phyloP scores from a whole-genome alignment of 2,888 invertebrate species.

The Syritta pipiens region DNA sequence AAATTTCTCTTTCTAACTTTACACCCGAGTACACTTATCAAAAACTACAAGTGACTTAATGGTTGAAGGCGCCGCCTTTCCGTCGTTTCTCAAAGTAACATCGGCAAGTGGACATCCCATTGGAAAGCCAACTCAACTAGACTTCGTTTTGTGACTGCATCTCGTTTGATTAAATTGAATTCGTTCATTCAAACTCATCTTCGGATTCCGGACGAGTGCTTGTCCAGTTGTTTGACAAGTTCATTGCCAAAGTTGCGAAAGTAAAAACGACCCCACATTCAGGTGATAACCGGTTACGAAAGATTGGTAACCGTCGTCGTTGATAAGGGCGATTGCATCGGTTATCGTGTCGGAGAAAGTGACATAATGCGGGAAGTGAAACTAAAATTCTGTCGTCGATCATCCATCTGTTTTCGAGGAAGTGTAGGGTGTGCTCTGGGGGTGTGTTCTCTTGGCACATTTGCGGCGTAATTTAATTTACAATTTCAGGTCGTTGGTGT shows the following conservation, averaged over 20 bases:
- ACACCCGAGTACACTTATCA: neutral
- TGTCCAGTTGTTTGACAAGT: neutral
- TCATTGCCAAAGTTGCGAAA: neutral
- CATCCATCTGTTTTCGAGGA: neutral
- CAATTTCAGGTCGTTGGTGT: neutral
- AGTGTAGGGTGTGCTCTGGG: constrained; percentile 15
- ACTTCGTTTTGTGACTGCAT: neutral
- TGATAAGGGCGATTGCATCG: neutral
- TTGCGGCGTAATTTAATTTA: neutral
- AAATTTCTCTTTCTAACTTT: neutral
- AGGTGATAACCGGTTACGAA: constrained; percentile 3
- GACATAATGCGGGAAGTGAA: constrained; percentile 2
- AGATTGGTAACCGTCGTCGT: neutral
- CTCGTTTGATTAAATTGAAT: neutral
- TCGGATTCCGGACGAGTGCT: neutral
- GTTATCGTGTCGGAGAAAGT: neutral
- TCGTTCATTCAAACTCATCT: no score
- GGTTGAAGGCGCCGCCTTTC: neutral
- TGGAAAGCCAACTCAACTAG: constrained; percentile 12
- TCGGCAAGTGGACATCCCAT: neutral
- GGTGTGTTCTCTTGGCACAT: constrained; percentile 20
- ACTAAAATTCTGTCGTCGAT: no score
- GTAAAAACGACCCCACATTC: neutral
- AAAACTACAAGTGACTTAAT: no score
- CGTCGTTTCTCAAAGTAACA: constrained; percentile 1